Evolutionary conservation across 1,140 invertebrate species (phyloP).

Genomic region (Thaumetopoea pityocampa): DNA sequence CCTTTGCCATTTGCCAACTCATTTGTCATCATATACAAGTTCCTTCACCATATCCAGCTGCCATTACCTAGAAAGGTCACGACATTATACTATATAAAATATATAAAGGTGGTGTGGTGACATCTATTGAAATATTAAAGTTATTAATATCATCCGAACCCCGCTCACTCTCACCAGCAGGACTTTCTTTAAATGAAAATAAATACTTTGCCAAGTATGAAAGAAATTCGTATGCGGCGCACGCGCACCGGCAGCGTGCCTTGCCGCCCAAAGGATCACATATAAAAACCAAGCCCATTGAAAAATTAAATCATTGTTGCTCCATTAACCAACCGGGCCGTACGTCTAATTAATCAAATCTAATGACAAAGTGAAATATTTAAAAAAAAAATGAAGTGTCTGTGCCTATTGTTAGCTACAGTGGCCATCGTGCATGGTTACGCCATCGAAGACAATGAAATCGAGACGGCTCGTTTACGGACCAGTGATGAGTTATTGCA

Average conservation of each 20-base stretch:
- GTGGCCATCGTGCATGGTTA: constrained; percentile 71
- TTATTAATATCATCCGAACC: constrained; percentile 39
- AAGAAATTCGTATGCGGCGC: constrained; percentile 49
- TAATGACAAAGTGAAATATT: constrained; percentile 63
- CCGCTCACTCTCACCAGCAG: constrained; percentile 60
- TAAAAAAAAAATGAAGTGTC: constrained; percentile 62
- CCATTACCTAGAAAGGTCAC: too few species aligned
- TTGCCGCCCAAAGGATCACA: constrained; percentile 68
- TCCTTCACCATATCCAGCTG: too few species aligned
- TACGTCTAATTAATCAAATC: constrained; percentile 67
- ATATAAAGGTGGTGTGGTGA: too few species aligned
- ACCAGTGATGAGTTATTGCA: constrained; percentile 82
- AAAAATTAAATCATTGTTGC: constrained; percentile 75
- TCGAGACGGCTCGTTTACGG: constrained; percentile 75
- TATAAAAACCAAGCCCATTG: constrained; percentile 77
- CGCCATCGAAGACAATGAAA: constrained; percentile 73
- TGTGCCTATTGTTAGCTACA: constrained; percentile 61
- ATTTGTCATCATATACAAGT: too few species aligned
- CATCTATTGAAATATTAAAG: constrained; percentile 12
- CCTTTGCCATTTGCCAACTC: too few species aligned
- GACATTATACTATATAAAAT: too few species aligned
- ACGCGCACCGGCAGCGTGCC: constrained; percentile 52
- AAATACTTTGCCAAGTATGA: constrained; percentile 69
- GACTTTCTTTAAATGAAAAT: constrained; percentile 73
- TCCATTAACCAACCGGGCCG: constrained; percentile 65